Conservation (phyloP, 2,888 invertebrate species). For the Agrotis segetum region DNA sequence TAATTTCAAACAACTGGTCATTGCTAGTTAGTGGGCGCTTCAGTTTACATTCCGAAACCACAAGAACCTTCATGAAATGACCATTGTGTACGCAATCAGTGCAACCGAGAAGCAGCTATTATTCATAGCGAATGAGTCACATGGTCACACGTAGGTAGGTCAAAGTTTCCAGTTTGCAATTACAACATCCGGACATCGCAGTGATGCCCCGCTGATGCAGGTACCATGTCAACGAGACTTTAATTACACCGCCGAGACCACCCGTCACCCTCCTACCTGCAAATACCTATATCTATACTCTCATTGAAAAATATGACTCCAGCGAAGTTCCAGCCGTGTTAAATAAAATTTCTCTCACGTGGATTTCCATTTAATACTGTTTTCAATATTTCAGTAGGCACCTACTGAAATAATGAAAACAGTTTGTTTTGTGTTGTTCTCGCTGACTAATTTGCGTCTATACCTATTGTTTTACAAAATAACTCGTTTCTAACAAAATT, state of each 20-base stretch:
- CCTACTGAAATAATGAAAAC: slow-evolving; percentile 21
- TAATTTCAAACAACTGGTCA: background rate
- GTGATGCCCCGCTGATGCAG: slow-evolving; percentile 64
- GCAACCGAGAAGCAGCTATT: slow-evolving; percentile 28
- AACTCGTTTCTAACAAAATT: background rate
- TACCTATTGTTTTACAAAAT: slow-evolving; percentile 3
- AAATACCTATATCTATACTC: slow-evolving; percentile 54
- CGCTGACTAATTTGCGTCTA: slow-evolving; percentile 2
- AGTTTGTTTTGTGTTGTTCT: background rate
- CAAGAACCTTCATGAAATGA: slow-evolving; percentile 10
- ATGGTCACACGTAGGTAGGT: slow-evolving; percentile 32
- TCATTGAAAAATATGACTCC: slow-evolving; percentile 64
- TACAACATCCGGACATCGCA: slow-evolving; percentile 41
- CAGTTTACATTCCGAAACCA: slow-evolving; percentile 6
- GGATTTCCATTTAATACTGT: slow-evolving; percentile 1
- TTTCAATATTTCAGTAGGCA: background rate
- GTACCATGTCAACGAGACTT: slow-evolving; percentile 68
- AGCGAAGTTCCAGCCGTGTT: slow-evolving; percentile 39
- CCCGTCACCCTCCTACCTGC: slow-evolving; percentile 43
- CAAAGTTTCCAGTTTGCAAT: slow-evolving; percentile 56
- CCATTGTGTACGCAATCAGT: slow-evolving; percentile 8
- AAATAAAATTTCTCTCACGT: slow-evolving; percentile 41
- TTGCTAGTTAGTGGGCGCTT: background rate
- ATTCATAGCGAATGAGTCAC: slow-evolving; percentile 36
- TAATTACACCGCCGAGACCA: slow-evolving; percentile 68